Conservation (phyloP, 2,888 invertebrate species). For the Napeogenes sylphis region DNA sequence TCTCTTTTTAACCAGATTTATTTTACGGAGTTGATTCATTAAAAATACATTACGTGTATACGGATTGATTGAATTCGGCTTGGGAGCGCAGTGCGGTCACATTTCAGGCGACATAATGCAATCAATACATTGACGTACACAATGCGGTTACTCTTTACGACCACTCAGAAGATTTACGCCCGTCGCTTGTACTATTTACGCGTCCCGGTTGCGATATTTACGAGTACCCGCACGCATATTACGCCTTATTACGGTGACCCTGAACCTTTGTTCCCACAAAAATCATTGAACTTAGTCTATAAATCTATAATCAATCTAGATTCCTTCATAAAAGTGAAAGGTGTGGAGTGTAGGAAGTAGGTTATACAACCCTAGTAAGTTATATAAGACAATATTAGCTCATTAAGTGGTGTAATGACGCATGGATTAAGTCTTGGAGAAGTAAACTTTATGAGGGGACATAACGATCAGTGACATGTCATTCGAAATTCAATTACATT, state of each 20-base stretch:
- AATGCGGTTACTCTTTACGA: conserved; percentile 58
- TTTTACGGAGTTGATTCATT: conserved; percentile 34
- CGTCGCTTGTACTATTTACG: conserved; percentile 53
- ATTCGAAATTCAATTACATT: conserved; percentile 36
- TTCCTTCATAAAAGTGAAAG: not conserved
- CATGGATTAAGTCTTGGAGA: not conserved
- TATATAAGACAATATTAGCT: conserved; percentile 1
- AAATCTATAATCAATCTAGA: not conserved
- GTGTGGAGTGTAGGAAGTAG: not conserved
- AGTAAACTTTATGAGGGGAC: conserved; percentile 26
- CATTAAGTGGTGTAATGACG: conserved; percentile 2
- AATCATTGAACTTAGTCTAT: conserved; percentile 7
- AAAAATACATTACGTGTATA: conserved; percentile 42
- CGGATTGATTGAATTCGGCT: conserved; percentile 49
- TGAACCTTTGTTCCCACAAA: conserved; percentile 40
- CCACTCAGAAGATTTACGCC: conserved; percentile 55
- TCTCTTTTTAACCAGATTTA: conserved; percentile 28
- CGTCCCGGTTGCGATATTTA: conserved; percentile 56
- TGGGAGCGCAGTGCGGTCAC: conserved; percentile 44
- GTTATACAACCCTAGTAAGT: not conserved
- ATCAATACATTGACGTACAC: conserved; percentile 62
- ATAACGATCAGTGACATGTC: conserved; percentile 30
- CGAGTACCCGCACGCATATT: conserved; percentile 59
- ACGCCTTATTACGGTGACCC: conserved; percentile 43
- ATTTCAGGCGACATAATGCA: conserved; percentile 49